A percentile compares a stretch with the other conserved stretches of the same genome.
phyloP scores from a whole-genome alignment of 2,888 invertebrate species.

The Volucella inflata region DNA sequence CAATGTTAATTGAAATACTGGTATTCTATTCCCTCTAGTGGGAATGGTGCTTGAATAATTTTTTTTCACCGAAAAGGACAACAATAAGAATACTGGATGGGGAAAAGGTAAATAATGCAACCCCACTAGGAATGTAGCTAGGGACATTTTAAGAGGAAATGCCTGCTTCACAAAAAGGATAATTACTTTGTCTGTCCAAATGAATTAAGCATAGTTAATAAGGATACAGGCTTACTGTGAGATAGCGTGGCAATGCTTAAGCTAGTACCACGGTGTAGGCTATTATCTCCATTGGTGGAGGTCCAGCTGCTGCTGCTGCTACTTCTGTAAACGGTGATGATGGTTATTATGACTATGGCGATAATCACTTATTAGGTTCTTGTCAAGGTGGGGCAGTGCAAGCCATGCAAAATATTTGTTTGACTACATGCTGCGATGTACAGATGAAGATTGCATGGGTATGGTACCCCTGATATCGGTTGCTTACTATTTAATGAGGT shows the following conservation, averaged over 20 bases:
- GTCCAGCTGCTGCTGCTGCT: background rate
- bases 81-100: too few species aligned
- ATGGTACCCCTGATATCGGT: too few species aligned
- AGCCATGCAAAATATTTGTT: conserved; percentile 15
- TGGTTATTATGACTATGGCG: conserved; percentile 35
- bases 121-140: too few species aligned
- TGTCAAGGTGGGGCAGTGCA: conserved; percentile 34
- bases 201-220: conserved; percentile 48
- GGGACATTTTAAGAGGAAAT: too few species aligned
- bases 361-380: conserved; percentile 55
- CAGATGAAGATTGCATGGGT: conserved; percentile 10
- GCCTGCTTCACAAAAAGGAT: conserved; percentile 28
- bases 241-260: background rate
- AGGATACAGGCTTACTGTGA: conserved; percentile 5
- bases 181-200: conserved; percentile 57
- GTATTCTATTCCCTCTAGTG: conserved; percentile 17
- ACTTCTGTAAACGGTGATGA: background rate
- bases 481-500: too few species aligned
- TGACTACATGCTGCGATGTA: background rate
- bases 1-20: conserved; percentile 67
- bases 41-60: conserved; percentile 22
- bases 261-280: too few species aligned
- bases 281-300: background rate
- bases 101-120: too few species aligned
- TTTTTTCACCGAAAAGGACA: background rate